Evolutionary conservation across 2,113 vertebrate genomes (phyloP).

Genomic region (Tursiops truncatus): DNA sequence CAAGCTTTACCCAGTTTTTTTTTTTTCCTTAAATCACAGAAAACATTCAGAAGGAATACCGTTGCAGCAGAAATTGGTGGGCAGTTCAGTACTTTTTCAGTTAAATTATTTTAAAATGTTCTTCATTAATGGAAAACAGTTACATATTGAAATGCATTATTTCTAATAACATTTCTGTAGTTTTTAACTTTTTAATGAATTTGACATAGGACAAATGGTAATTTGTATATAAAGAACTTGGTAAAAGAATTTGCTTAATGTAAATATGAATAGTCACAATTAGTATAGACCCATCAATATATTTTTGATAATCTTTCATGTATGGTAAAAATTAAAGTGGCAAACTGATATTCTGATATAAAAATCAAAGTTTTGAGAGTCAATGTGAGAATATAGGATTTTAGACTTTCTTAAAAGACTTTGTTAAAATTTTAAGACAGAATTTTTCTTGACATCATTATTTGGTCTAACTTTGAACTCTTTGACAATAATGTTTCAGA

Average conservation of each 20-base stretch:
- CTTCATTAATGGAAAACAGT: constrained; percentile 81
- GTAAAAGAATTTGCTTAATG: constrained; percentile 86
- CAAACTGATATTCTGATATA: constrained; percentile 70
- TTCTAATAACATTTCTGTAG: constrained; percentile 87
- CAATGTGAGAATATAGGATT: constrained; percentile 76
- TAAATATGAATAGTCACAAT: constrained; percentile 86
- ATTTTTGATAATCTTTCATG: constrained; percentile 90
- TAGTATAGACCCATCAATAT: constrained; percentile 88
- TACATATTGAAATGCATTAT: constrained; percentile 82
- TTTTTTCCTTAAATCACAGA: constrained; percentile 64
- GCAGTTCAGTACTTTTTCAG: constrained; percentile 76
- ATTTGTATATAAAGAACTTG: constrained; percentile 89
- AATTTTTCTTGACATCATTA: constrained; percentile 76
- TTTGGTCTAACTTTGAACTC: constrained; percentile 74
- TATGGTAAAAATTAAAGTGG: constrained; percentile 80
- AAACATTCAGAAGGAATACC: constrained; percentile 73
- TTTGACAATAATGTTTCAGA: constrained; percentile 80
- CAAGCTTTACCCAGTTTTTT: constrained; percentile 31
- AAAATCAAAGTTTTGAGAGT: constrained; percentile 71
- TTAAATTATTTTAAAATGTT: constrained; percentile 83
- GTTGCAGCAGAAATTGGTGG: constrained; percentile 76
- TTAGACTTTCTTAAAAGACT: constrained; percentile 83
- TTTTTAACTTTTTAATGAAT: constrained; percentile 89
- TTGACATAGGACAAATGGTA: constrained; percentile 83
- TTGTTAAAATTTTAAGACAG: constrained; percentile 72